Base-by-base conservation (phyloP, 2,113 vertebrate species). In the Anguilla rostrata region DNA sequence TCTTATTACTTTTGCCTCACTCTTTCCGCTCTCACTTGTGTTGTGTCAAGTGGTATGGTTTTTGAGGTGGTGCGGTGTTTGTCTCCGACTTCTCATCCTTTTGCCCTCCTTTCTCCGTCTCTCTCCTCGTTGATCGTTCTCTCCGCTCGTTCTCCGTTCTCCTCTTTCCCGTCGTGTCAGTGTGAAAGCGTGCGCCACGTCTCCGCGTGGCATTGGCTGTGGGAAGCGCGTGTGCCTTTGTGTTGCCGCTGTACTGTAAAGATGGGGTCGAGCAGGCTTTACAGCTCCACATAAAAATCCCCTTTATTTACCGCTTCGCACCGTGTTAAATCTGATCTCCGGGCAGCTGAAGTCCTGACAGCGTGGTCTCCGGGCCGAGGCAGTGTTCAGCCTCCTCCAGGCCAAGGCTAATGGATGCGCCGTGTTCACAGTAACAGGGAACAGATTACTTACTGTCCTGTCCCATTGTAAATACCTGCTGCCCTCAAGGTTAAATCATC, bases 131-230 rank as follows among this genome's bases (percentile, higher is more conserved):
- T n/a, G n/a, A n/a, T n/a, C n/a, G n/a, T n/a, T 63, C 82, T 83
- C 82, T 83, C 82, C 82, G 39, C 82, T n/a, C 34, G 12, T 84
- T 34, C 20, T 14, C 6, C 53, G 71, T 34, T 18, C 20, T 14
- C 22, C 91, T 81, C 26, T 87, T 90, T 93, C 90, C 90, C 41
- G 84, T 91, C 91, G 86, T 84, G 90, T 49, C 60, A 87, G 85
- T 71, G 88, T 86, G 87, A 60, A n/a, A 41, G 6, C 34, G 1
- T 63, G 29, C 78, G 39, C 83, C n/a, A 14, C 71, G 26, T 75
- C n/a, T n/a, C 26, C 2, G 56, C 57, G 66, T 82, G 80, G 56
- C 82, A 78, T 39, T 53, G 83, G 39, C 49, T 83, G 85, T 18
- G 5, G 11, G 39, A 53, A 78, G 83, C 71, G 71, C 78, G 86